Evolutionary conservation across 2,888 invertebrate species (phyloP).

Genomic region (Endotricha flammealis): DNA sequence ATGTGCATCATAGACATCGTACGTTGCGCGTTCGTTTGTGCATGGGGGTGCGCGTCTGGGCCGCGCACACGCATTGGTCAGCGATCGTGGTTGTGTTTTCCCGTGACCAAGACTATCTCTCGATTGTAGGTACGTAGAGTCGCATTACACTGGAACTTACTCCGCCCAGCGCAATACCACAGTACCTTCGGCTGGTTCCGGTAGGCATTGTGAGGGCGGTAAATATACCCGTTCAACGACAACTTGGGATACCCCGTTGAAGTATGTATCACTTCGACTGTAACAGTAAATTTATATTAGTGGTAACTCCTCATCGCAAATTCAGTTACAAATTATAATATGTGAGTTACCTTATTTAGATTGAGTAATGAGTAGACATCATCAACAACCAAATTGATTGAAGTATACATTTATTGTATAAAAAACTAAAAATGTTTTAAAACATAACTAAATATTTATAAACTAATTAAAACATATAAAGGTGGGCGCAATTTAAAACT

Average conservation of each 20-base stretch:
- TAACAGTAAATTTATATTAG: constrained; percentile 27
- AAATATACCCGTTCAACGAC: constrained; percentile 52
- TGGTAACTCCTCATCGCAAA: background rate
- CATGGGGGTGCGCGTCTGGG: constrained; percentile 21
- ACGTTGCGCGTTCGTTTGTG: constrained; percentile 21
- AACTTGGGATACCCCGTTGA: constrained; percentile 63
- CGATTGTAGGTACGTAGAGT: constrained; percentile 51
- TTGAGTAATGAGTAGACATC: background rate
- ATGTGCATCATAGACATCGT: constrained; percentile 27
- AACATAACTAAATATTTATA: background rate
- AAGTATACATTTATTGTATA: background rate
- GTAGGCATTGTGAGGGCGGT: constrained; percentile 66
- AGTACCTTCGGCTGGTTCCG: constrained; percentile 58
- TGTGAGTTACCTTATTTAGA: background rate
- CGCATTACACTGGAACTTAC: constrained; percentile 52
- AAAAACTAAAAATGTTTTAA: background rate
- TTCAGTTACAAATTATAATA: background rate
- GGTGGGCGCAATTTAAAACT: constrained; percentile 5
- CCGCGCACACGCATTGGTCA: constrained; percentile 35
- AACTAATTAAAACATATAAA: background rate
- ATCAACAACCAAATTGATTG: background rate
- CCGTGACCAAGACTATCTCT: constrained; percentile 49
- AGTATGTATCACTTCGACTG: constrained; percentile 56
- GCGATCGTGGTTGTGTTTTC: constrained; percentile 53
- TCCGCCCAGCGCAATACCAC: constrained; percentile 65